phyloP scores from a whole-genome alignment of 2,888 invertebrate genomes.

The Lumbricus terrestris region DNA sequence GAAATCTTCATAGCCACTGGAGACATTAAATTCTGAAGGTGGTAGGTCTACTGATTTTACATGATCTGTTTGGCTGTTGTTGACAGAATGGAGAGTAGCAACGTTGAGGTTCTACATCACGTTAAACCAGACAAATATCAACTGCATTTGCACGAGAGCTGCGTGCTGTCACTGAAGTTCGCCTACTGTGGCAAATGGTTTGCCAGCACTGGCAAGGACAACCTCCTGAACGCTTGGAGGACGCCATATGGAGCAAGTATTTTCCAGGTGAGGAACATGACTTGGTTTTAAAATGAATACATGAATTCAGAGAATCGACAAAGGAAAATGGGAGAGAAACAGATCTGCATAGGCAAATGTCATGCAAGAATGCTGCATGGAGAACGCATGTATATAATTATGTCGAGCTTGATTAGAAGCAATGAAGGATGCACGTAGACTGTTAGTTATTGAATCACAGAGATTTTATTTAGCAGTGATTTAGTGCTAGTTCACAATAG shows the following conservation, averaged over 20 bases:
- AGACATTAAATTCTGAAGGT: neutral
- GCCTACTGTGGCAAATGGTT: slow-evolving; percentile 95
- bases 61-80: neutral
- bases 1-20: neutral
- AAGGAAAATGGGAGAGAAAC: neutral
- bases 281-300: neutral
- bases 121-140: slow-evolving; percentile 90
- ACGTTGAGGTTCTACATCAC: slow-evolving; percentile 79
- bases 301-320: neutral
- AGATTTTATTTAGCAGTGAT: neutral
- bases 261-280: slow-evolving; percentile 73
- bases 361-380: neutral
- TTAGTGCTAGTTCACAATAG: neutral
- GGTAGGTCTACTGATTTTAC: neutral
- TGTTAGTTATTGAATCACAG: neutral
- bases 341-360: neutral
- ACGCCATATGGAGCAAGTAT: slow-evolving; percentile 92
- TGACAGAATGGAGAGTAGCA: slow-evolving; percentile 84
- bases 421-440: neutral
- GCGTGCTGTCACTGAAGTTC: slow-evolving; percentile 88
- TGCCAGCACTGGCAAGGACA: slow-evolving; percentile 91
- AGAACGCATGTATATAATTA: neutral
- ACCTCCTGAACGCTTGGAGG: slow-evolving; percentile 89
- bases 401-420: neutral
- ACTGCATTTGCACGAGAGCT: slow-evolving; percentile 90